phyloP scores from a whole-genome alignment of 2,113 vertebrate species.

The Pangasianodon gigas region DNA sequence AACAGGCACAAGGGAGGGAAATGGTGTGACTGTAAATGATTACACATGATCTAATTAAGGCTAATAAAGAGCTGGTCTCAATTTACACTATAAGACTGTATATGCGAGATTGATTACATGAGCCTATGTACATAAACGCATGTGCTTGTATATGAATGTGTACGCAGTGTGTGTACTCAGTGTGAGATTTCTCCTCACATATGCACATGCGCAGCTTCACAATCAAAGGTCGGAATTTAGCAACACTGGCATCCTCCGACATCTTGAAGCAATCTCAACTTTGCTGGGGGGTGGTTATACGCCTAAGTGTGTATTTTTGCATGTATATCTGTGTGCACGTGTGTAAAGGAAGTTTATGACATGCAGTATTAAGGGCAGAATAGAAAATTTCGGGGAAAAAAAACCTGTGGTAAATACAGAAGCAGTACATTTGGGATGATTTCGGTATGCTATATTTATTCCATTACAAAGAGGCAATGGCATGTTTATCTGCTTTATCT shows the following conservation, averaged over 20 bases:
- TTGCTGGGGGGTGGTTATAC: conserved; percentile 51
- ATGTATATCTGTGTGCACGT: conserved; percentile 37
- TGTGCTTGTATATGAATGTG: conserved; percentile 17
- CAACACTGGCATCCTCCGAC: conserved; percentile 57
- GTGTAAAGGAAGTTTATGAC: conserved; percentile 37
- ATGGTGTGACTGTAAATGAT: neutral
- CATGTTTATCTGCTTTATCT: conserved; percentile 44
- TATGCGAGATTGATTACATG: neutral
- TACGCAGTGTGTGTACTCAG: conserved; percentile 3
- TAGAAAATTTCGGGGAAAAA: neutral
- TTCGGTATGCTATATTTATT: conserved; percentile 46
- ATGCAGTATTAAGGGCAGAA: conserved; percentile 23
- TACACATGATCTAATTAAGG: neutral
- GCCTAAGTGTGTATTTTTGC: conserved; percentile 46
- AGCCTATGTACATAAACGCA: conserved; percentile 10
- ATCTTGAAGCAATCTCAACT: conserved; percentile 63
- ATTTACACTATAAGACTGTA: neutral
- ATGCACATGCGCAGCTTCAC: conserved; percentile 39
- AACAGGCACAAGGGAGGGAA: neutral
- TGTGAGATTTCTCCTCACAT: conserved; percentile 47
- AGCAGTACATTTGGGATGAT: neutral
- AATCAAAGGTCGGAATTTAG: conserved; percentile 58
- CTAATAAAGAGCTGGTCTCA: neutral
- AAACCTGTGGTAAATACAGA: neutral
- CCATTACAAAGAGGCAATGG: conserved; percentile 45